A percentile compares a stretch with the other conserved stretches of the same genome.
phyloP scores from a whole-genome alignment of 2,888 invertebrate genomes.

The Epirrhoe alternata region DNA sequence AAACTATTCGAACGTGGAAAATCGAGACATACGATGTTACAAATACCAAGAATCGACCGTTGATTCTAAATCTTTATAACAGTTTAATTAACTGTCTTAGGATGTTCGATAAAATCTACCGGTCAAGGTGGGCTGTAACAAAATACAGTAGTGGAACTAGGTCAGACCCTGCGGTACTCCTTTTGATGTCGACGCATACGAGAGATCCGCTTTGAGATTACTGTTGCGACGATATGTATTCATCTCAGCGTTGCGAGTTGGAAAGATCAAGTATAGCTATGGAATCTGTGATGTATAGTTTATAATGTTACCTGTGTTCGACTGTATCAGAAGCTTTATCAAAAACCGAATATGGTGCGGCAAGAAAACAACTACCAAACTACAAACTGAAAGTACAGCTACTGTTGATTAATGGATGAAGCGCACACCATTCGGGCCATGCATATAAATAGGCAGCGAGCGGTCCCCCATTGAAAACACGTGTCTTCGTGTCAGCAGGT shows the following conservation, averaged over 20 bases:
- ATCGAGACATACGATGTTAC: not conserved
- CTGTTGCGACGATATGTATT: conserved; percentile 44
- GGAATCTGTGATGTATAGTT: conserved; percentile 2
- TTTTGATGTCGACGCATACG: conserved; percentile 56
- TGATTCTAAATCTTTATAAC: conserved; percentile 19
- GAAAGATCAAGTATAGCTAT: not conserved
- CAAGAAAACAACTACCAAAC: conserved; percentile 38
- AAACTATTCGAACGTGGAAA: not conserved
- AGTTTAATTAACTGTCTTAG: conserved; percentile 35
- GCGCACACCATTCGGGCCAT: conserved; percentile 56
- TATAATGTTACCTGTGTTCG: not conserved
- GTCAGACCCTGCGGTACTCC: conserved; percentile 59
- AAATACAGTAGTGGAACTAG: conserved; percentile 53
- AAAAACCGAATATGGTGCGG: conserved; percentile 46
- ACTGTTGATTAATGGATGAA: conserved; percentile 72
- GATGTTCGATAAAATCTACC: conserved; percentile 46
- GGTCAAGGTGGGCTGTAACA: conserved; percentile 41
- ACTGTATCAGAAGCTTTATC: conserved; percentile 36
- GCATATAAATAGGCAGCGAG: conserved; percentile 65
- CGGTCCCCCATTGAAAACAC: conserved; percentile 61
- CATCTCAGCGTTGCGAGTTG: conserved; percentile 6
- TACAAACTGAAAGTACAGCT: conserved; percentile 44
- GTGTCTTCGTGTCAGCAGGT: conserved; percentile 60
- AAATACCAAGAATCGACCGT: not conserved
- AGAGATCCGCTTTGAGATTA: conserved; percentile 65